phyloP scores from a whole-genome alignment of 2,888 invertebrate species.

The Alsophila aescularia region DNA sequence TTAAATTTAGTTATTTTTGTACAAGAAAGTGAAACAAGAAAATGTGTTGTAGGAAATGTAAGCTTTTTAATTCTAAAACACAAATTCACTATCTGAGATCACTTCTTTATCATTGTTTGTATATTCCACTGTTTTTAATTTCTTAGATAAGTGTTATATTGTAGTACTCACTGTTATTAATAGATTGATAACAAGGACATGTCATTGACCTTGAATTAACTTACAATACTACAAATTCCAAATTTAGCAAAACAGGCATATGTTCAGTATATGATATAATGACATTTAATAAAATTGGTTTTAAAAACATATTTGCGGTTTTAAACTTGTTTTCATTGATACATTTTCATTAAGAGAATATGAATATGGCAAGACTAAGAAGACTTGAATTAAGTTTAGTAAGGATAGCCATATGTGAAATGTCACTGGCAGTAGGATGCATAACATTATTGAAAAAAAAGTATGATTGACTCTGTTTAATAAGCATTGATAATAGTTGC shows the following conservation, averaged over 20 bases:
- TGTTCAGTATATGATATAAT: not conserved
- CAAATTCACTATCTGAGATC: conserved; percentile 1
- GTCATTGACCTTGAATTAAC: not conserved
- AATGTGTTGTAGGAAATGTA: not conserved
- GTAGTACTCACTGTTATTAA: not conserved
- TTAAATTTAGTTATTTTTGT: not conserved
- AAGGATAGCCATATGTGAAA: too few relatives aligned
- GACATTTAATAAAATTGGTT: too few relatives aligned
- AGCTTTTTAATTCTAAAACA: not conserved
- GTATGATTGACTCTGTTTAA: too few relatives aligned
- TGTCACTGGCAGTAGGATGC: too few relatives aligned
- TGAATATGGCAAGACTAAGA: too few relatives aligned
- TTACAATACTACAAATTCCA: not conserved
- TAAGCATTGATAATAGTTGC: too few relatives aligned
- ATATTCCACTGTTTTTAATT: conserved; percentile 15
- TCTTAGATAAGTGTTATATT: not conserved
- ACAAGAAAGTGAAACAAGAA: too few relatives aligned
- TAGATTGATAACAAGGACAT: conserved; percentile 2
- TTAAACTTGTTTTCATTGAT: too few relatives aligned
- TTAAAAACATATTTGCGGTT: too few relatives aligned
- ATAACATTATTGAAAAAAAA: too few relatives aligned
- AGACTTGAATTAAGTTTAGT: too few relatives aligned
- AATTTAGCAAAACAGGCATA: not conserved
- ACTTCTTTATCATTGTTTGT: conserved; percentile 11
- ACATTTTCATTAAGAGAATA: too few relatives aligned